Evolutionary conservation across 2,888 invertebrate species (phyloP), one percentile per base, ranked within the genome.

Genomic region (Drosophila imparisetae): DNA sequence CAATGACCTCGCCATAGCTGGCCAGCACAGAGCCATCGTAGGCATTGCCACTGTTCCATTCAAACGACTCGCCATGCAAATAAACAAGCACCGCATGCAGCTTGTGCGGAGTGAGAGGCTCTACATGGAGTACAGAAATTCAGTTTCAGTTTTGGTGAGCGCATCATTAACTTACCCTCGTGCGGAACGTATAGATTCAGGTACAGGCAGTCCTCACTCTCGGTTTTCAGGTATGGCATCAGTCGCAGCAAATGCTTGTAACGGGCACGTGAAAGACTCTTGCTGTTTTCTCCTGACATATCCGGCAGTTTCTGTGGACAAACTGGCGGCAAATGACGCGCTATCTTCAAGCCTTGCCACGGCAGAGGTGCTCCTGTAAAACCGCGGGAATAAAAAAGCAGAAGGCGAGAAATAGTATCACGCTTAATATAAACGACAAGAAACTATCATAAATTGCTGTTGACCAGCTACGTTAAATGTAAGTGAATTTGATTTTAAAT

Each of bases 41-140:
- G 0, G 98, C 96, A 93, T 99, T 99, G 72, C 99, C 99, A 34
- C 98, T 97, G 91, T 98, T 98, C 97, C 98, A 98, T 91, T 98
- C 98, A 93, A 97, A 98, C 0, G 98, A 98, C 92, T 98, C 98
- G 0, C 98, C 98, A 88, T 98, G 98, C 76, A 99, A 96, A 93
- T 97, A 98, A 55, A 98, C 96, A 92, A 98, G 95, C 0, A 98
- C 97, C 0, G 98, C 97, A 92, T 95, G 95, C 87, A 1, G 95
- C 80, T 94, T 94, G 1, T 93, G 77, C 72, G 93, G 90, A 1
- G 94, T 94, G 49, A 94, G 93, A 10, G 80, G 70, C 63, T 89
- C 91, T 90, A 55, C 1, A 40, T 55, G n/a, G 11, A 4, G 4
- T 30, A 27, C 7, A 32, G 2, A 27, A 38, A 27, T 66, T 27